Evolutionary conservation across 2,888 invertebrate genomes (phyloP), one percentile per base, ranked within the genome.

Genomic region (Thymelicus sylvestris): DNA sequence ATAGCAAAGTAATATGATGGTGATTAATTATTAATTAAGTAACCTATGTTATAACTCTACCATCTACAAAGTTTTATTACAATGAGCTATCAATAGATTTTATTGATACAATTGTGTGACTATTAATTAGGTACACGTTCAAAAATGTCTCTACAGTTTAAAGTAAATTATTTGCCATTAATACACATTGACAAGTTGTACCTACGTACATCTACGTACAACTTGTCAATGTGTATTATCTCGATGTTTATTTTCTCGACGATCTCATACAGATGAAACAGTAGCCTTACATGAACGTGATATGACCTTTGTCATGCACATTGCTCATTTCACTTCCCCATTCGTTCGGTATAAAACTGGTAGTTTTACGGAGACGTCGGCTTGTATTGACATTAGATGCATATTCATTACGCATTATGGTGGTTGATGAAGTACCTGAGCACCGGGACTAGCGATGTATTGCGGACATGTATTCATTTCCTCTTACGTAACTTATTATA

Each of bases 281-380:
- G 19, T 57, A 12, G 10, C 19, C 59, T 57, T 59, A 41, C 8
- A 19, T 59, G 48, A 24, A 48, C 69, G 47, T 63, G 57, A 68
- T 63, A 68, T 69, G 69, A 69, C 69, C 64, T 69, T 59, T 64
- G 64, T 69, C 69, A 69, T 69, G 64, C 59, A 69, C 69, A 64
- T 38, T 59, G 64, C 64, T 69, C 69, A 69, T 69, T 69, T 69
- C 69, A 69, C 69, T 69, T 69, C 69, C 69, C 69, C 69, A 48
- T 60, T 60, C 60, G 39, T 41, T 65, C 41, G 60, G 50, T 60
- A 70, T 70, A 70, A 70, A 70, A 65, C 60, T 70, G 60, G 50
- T 50, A 31, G 65, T 64, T 50, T 70, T 70, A 70, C 60, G 70
- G 59, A 65, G 65, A 65, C 70, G 70, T 70, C 59, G 59, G 69